Evolutionary conservation across 1,140 invertebrate genomes (phyloP), one percentile per base, ranked within the genome.

Genomic region (Papilio dardanus): DNA sequence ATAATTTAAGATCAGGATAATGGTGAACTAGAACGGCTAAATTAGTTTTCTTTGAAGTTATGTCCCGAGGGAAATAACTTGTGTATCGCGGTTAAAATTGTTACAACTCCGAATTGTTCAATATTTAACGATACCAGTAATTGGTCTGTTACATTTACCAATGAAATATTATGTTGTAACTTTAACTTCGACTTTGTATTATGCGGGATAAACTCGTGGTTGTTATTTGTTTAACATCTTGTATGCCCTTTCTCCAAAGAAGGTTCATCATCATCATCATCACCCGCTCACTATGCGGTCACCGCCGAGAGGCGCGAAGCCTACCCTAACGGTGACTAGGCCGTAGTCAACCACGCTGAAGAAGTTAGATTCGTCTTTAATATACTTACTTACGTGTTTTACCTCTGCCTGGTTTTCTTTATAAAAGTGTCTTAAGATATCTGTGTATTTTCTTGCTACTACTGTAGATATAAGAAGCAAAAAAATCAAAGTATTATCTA

Each of bases 21-120:
- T 28, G 28, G 12, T 28, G 24, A 28, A 62, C 54, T 62, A 62
- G 24, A 62, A 62, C 54, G 21, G 24, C 54, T 62, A 62, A 62
- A 62, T 62, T 62, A 62, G 54, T 28, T 62, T 62, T 62, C 54
- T 62, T 62, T 28, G 54, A 62, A 62, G 54, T 62, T 62, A 62
- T 62, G 54, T 62, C 54, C 54, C 14, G 54, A 28, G 54, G 54
- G 54, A 62, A 62, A 62, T 62, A 62, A 62, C 54, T 28, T 21
- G 54, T 28, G 54, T 28, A 58, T 24, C 24, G 54, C 54, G 54
- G 54, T 28, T 14, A 21, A 24, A 21, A 62, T 62, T 62, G 24
- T 24, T 28, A 62, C 54, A 62, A 62, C 54, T 62, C 24, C 54
- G 12, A 62, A 62, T 28, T 62, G 54, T 62, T 62, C 21, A 28